These are phyloP conservation scores for Melitaea cinxia DNA, from an alignment of 1,140 invertebrate species.

Conservation along the genomic window DNA sequence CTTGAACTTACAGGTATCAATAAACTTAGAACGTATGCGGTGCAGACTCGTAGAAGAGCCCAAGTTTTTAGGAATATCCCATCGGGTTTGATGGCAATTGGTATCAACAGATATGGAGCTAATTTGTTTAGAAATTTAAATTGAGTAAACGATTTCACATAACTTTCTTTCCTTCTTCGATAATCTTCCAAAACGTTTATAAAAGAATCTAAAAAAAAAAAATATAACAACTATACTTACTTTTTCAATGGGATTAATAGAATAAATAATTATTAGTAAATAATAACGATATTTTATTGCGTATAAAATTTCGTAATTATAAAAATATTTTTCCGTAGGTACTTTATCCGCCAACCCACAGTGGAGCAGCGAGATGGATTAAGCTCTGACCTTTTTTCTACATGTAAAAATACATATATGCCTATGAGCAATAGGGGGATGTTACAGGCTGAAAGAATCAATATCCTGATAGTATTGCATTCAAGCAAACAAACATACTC, in stretches of 20 bases:
- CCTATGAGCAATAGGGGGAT: too few species aligned
- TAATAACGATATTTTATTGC: too few species aligned
- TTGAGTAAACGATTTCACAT: conserved; percentile 62
- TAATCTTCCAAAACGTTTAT: conserved; percentile 68
- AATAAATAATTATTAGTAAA: too few species aligned
- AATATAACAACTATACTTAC: background rate
- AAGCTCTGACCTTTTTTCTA: too few species aligned
- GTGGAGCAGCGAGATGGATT: too few species aligned
- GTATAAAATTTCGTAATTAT: too few species aligned
- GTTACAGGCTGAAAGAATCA: too few species aligned
- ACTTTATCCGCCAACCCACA: too few species aligned
- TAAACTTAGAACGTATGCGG: conserved; percentile 61
- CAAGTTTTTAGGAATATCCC: conserved; percentile 73
- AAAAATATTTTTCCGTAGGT: too few species aligned
- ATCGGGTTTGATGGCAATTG: conserved; percentile 73
- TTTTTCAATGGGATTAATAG: background rate
- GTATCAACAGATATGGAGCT: conserved; percentile 67
- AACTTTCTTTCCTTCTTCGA: conserved; percentile 58
- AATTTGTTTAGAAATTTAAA: conserved; percentile 64
- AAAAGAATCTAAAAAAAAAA: conserved; percentile 68
- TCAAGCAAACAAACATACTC: too few species aligned
- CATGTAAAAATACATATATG: too few species aligned
- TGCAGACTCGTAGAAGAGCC: conserved; percentile 62
- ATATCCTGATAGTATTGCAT: too few species aligned
- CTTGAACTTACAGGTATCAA: conserved; percentile 71